These are phyloP conservation scores for Anodontia alba DNA, from an alignment of 2,888 invertebrate genomes.

Conservation along the genomic window DNA sequence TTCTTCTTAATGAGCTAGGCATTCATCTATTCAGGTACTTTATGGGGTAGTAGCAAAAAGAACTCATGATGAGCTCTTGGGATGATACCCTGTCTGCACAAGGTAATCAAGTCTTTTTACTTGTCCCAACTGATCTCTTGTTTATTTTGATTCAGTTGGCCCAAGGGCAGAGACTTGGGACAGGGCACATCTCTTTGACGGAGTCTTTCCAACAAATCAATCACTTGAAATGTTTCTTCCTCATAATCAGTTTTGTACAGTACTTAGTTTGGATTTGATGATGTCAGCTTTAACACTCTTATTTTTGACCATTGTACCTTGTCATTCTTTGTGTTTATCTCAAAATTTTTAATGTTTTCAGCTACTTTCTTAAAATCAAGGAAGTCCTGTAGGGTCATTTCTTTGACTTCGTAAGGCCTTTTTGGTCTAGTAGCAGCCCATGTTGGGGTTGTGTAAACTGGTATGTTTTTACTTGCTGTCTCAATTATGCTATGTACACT, in stretches of 20 bases:
- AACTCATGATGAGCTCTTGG: no score
- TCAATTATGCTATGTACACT: constrained; percentile 24
- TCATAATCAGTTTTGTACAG: neutral
- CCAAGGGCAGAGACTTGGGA: no score
- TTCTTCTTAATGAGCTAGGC: no score
- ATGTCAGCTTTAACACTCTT: neutral
- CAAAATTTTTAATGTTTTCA: constrained; percentile 13
- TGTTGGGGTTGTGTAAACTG: constrained; percentile 23
- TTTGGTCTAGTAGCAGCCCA: constrained; percentile 27
- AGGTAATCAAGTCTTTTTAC: no score
- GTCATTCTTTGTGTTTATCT: constrained; percentile 11
- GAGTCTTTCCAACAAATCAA: no score
- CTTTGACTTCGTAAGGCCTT: constrained; percentile 24
- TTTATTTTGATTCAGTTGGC: no score
- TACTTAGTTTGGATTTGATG: neutral
- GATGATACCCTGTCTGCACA: no score
- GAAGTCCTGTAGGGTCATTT: neutral
- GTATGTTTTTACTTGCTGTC: constrained; percentile 12
- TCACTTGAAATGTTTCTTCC: neutral
- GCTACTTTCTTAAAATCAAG: constrained; percentile 17
- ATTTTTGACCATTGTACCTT: constrained; percentile 16
- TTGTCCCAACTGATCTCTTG: no score
- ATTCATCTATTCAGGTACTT: no score
- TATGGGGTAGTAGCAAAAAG: no score
- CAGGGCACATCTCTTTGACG: no score